phyloP scores from a whole-genome alignment of 1,140 invertebrate genomes.

The Pinna nobilis region DNA sequence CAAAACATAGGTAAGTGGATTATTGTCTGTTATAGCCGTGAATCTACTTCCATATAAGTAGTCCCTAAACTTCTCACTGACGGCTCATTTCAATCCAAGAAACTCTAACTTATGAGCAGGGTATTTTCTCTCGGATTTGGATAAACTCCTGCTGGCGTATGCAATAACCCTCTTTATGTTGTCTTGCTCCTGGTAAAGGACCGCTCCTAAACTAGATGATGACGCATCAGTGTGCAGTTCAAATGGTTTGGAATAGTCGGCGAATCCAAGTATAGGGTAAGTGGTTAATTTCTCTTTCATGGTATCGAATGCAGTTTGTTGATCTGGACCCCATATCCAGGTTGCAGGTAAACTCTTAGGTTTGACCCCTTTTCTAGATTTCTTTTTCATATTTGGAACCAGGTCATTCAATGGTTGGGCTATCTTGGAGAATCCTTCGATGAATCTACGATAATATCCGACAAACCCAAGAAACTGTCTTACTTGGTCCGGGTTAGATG shows the following conservation, averaged over 20 bases:
- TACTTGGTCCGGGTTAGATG: neutral
- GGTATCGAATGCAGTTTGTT: constrained; percentile 13
- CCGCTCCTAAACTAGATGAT: constrained; percentile 49
- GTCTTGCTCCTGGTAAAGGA: constrained; percentile 54
- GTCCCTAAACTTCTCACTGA: constrained; percentile 27
- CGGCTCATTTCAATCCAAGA: constrained; percentile 22
- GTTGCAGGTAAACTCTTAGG: too few relatives aligned
- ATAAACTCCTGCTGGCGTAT: constrained; percentile 30
- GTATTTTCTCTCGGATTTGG: constrained; percentile 33
- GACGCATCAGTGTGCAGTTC: constrained; percentile 47
- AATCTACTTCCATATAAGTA: constrained; percentile 36
- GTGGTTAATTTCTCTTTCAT: constrained; percentile 13
- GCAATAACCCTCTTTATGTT: constrained; percentile 45
- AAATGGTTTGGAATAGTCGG: constrained; percentile 30
- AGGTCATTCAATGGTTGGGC: neutral
- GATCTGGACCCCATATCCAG: constrained; percentile 22
- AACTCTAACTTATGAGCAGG: constrained; percentile 28
- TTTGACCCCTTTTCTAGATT: constrained; percentile 20
- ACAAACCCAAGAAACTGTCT: constrained; percentile 19
- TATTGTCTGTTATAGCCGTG: constrained; percentile 43
- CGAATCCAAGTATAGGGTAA: constrained; percentile 16
- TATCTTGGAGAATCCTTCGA: neutral
- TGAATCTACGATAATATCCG: constrained; percentile 8
- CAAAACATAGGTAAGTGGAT: constrained; percentile 38
- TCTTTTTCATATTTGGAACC: constrained; percentile 11